Evolutionary conservation across 1,140 invertebrate genomes (phyloP), one percentile per base, ranked within the genome.

Genomic region (Monomorium pharaonis): DNA sequence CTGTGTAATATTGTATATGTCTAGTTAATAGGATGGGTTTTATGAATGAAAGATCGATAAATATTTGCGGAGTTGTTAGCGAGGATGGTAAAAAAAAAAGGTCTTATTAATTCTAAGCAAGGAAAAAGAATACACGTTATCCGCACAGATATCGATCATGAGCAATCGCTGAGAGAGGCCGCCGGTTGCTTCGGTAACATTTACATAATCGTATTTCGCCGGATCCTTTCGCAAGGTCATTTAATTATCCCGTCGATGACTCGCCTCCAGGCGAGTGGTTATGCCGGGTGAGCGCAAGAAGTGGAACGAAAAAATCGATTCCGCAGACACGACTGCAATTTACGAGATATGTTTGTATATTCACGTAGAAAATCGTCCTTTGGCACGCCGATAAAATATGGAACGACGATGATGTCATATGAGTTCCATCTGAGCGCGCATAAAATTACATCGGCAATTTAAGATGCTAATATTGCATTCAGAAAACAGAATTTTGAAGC

Each of bases 191-290:
- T 30, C 49, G 49, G 3, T 56, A 37, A 81, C 21, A 81, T 81
- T 81, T 70, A n/a, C 49, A 81, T 81, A 81, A 81, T 81, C 49
- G 12, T 54, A 70, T 81, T 81, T 80, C 47, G n/a, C 44, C 27
- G 12, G 60, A 51, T 80, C 12, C 33, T 81, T 70, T 70, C 33
- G 63, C 24, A 70, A 54, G 30, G 18, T 81, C 63, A 56, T 70
- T 81, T 70, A 81, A 70, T 70, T 81, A 81, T 69, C 21, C 30
- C 30, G n/a, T 42, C 63, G 63, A 80, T 80, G 62, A 80, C 33
- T 70, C 33, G 44, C 77, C 63, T 44, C 42, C 76, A n/a, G 44
- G 3, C 44, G 24, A 63, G 44, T n/a, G n/a, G n/a, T 62, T 77
- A 21, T 62, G 42, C 6, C 42, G 12, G 18, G 0, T 69, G 44